phyloP scores from a whole-genome alignment of 1,140 invertebrate species.

The Lordiphosa clarofinis region DNA sequence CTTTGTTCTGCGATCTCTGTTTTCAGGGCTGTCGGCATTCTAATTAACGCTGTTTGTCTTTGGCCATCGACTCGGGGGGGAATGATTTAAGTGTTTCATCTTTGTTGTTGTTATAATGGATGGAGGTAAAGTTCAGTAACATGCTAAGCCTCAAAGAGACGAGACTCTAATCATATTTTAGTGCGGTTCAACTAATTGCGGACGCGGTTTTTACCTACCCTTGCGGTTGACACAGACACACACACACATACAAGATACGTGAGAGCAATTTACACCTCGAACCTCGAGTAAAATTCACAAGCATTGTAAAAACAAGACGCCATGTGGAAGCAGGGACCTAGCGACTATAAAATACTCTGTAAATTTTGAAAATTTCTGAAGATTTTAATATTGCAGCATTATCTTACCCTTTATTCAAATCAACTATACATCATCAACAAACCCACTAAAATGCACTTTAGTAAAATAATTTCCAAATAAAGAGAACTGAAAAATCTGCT shows the following conservation, averaged over 20 bases:
- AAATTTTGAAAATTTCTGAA: too few species aligned
- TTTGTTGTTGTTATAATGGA: too few species aligned
- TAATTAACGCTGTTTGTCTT: slow-evolving; percentile 48
- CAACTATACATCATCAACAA: too few species aligned
- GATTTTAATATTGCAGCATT: too few species aligned
- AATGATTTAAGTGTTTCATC: slow-evolving; percentile 17
- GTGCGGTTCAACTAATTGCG: slow-evolving; percentile 62
- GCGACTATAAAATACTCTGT: slow-evolving; percentile 24
- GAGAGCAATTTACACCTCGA: slow-evolving; percentile 65
- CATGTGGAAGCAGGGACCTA: background rate
- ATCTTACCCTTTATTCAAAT: too few species aligned
- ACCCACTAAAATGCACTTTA: too few species aligned
- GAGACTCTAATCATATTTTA: slow-evolving; percentile 68
- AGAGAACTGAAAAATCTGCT: too few species aligned
- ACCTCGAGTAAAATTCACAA: slow-evolving; percentile 50
- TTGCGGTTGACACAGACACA: slow-evolving; percentile 31
- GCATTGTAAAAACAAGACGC: slow-evolving; percentile 18
- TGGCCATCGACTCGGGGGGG: slow-evolving; percentile 8
- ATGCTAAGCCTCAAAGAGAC: background rate
- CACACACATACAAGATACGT: slow-evolving; percentile 12
- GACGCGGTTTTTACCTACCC: slow-evolving; percentile 17
- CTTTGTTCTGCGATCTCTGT: slow-evolving; percentile 21
- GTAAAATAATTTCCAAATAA: too few species aligned
- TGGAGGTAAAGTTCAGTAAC: slow-evolving; percentile 20
- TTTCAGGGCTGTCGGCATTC: slow-evolving; percentile 19